Base-by-base conservation (phyloP, 2,113 vertebrate genomes). In the Carassius gibelio region DNA sequence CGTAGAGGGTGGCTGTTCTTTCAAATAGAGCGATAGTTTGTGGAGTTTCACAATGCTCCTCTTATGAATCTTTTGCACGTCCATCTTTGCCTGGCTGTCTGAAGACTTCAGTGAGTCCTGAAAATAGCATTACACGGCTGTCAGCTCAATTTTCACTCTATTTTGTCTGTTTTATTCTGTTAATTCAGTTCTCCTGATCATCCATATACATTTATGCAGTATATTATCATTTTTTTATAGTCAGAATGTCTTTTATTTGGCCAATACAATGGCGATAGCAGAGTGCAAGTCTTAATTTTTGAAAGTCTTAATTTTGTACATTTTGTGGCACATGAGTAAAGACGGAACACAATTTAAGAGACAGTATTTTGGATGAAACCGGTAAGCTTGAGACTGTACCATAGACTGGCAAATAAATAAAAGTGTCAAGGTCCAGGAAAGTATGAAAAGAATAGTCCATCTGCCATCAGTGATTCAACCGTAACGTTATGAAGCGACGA, bases 41-140 rank as follows among this genome's bases (percentile, higher is more conserved):
- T 75, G 14, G 38, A 75, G 57, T 4, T 61, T 36, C 74, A 77
- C 48, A 84, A 64, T 76, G 52, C 19, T 66, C n/a, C 45, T 45
- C 38, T 78, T 79, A 68, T 90, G 68, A 88, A 82, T 86, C 84
- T 86, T 77, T 81, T 84, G 36, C 36, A 76, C 14, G 48, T 52
- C 45, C n/a, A 71, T 84, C 21, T 75, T 75, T 76, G 74, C 68
- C 77, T 62, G 14, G 84, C 19, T 78, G 13, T 45, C 75, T 61
- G 72, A 75, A 75, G 75, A 80, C 42, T 71, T 1, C 76, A 75
- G 81, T 57, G 36, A 78, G 83, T 62, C 42, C 30, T 45, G 64
- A 69, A 26, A 81, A 81, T 66, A 30, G 36, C 69, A 68, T 87
- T 85, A 76, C 38, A 48, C 61, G 59, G 75, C 75, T 87, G 88